Percentiles rank a stretch among this genome's conserved stretches.
These are phyloP conservation scores for Gila orcuttii DNA, from an alignment of 2,113 vertebrate genomes.

Conservation along the genomic window DNA sequence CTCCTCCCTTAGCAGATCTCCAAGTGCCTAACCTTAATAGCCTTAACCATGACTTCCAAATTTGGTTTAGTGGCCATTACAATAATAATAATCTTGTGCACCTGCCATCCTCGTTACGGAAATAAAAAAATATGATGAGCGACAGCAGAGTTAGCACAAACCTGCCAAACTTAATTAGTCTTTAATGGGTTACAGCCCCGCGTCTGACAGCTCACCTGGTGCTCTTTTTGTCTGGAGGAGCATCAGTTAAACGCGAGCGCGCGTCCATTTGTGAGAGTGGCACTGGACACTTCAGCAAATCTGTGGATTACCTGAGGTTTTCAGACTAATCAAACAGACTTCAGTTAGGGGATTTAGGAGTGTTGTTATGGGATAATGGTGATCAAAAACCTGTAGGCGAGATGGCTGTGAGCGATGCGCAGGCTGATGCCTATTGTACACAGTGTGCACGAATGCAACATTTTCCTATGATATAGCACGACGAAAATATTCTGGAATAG, in stretches of 20 bases:
- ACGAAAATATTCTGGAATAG: not conserved
- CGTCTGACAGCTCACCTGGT: conserved; percentile 65
- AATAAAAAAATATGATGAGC: conserved; percentile 46
- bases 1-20: not conserved
- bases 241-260: conserved; percentile 45
- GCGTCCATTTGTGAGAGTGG: conserved; percentile 75
- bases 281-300: conserved; percentile 90
- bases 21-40: conserved; percentile 6
- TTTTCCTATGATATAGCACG: not conserved
- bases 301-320: conserved; percentile 92
- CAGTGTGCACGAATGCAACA: not conserved
- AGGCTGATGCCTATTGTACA: conserved; percentile 29
- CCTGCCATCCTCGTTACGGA: conserved; percentile 39
- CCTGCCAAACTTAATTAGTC: conserved; percentile 68
- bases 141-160: conserved; percentile 65
- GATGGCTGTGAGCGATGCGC: conserved; percentile 78
- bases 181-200: conserved; percentile 44
- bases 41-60: conserved; percentile 29
- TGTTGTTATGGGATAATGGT: conserved; percentile 82
- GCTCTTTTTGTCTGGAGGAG: conserved; percentile 56
- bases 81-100: conserved; percentile 36
- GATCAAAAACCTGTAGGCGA: conserved; percentile 78
- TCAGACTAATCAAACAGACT: conserved; percentile 94
- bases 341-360: conserved; percentile 88
- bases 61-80: conserved; percentile 31